Conservation (phyloP, 2,797 vertebrate species). For the Pristis pectinata region DNA sequence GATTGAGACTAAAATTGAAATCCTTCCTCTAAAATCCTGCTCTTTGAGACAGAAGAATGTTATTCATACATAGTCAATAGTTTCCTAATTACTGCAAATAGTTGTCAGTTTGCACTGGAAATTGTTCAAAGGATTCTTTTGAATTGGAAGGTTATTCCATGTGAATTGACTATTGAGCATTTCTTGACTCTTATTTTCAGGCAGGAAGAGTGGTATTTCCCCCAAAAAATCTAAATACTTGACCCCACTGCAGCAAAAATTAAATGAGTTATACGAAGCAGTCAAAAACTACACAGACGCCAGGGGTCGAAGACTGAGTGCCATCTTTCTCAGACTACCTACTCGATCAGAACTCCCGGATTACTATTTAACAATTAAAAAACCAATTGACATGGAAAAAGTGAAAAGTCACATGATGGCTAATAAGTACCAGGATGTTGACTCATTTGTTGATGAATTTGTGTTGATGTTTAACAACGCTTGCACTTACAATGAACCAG, state of each 20-base stretch:
- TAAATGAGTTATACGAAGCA: conserved; percentile 94
- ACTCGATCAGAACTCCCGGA: conserved; percentile 92
- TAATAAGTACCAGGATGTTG: conserved; percentile 96
- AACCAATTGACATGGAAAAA: conserved; percentile 95
- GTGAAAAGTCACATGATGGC: conserved; percentile 94
- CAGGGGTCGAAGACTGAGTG: conserved; percentile 86
- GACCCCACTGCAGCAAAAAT: conserved; percentile 92
- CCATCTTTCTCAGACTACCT: conserved; percentile 92
- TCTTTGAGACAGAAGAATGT: background rate
- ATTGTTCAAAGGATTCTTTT: conserved; percentile 17
- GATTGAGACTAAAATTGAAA: background rate
- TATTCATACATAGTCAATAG: background rate
- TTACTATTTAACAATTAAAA: conserved; percentile 95
- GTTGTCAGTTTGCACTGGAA: background rate
- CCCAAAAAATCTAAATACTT: conserved; percentile 95
- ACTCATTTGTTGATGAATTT: conserved; percentile 92
- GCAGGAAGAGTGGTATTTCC: conserved; percentile 87
- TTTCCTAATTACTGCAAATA: background rate
- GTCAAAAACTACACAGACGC: conserved; percentile 97
- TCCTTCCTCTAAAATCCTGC: background rate
- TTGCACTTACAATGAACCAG: conserved; percentile 94
- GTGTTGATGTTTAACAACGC: conserved; percentile 99
- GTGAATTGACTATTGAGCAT: background rate
- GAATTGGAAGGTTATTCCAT: background rate
- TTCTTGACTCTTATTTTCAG: conserved; percentile 40